Percentiles rank a stretch among this genome's conserved stretches.
Evolutionary conservation across 2,797 vertebrate genomes (phyloP).

Genomic region (Jordanella pulchra): DNA sequence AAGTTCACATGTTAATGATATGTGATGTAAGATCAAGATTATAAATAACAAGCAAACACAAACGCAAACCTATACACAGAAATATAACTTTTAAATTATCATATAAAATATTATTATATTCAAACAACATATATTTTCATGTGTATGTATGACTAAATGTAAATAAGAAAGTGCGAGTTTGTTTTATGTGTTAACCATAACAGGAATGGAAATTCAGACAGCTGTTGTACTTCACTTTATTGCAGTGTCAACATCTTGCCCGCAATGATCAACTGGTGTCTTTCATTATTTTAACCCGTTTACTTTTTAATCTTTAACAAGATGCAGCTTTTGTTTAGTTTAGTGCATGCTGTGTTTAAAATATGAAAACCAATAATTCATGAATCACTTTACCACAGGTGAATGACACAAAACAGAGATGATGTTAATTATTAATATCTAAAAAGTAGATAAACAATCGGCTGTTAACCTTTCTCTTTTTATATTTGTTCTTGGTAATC

Average conservation of each 20-base stretch:
- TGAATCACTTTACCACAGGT: not conserved
- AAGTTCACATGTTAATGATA: slow-evolving; percentile 61
- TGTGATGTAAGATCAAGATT: not conserved
- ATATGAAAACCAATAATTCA: not conserved
- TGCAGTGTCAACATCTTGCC: not conserved
- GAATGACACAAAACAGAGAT: too few relatives aligned
- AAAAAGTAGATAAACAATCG: slow-evolving; percentile 6
- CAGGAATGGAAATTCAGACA: not conserved
- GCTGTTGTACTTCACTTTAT: not conserved
- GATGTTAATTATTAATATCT: slow-evolving; percentile 10
- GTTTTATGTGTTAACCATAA: not conserved
- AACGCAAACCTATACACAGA: not conserved
- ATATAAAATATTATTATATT: not conserved
- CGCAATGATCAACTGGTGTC: not conserved
- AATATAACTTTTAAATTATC: not conserved
- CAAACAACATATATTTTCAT: not conserved
- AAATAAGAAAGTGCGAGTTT: not conserved
- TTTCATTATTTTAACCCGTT: not conserved
- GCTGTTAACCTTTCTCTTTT: not conserved
- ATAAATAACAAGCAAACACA: slow-evolving; percentile 6
- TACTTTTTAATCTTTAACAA: not conserved
- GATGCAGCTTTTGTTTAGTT: not conserved
- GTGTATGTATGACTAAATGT: not conserved
- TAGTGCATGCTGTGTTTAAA: not conserved
- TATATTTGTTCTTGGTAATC: slow-evolving; percentile 8